Percentiles rank a stretch among this genome's conserved stretches.
These are phyloP conservation scores for Dicranocentrus wangi DNA, from an alignment of 2,888 invertebrate genomes.

Conservation along the genomic window DNA sequence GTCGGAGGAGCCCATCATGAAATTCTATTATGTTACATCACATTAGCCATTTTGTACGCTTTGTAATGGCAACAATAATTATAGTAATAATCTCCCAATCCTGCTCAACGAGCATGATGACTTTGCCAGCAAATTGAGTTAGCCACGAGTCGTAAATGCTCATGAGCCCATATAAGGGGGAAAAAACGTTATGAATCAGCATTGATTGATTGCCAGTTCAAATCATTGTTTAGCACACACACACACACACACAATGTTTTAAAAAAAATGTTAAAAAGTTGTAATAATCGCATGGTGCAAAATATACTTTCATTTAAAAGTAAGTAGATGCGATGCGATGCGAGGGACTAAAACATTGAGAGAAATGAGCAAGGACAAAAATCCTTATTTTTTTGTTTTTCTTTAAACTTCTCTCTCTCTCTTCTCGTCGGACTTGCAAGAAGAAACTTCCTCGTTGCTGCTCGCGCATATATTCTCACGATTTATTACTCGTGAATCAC, in stretches of 20 bases:
- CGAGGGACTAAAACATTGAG: constrained; percentile 27
- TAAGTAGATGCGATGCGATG: neutral
- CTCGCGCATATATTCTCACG: constrained; percentile 57
- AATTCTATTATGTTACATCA: constrained; percentile 37
- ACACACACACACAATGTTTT: too few relatives aligned
- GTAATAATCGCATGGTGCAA: constrained; percentile 58
- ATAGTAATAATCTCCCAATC: constrained; percentile 31
- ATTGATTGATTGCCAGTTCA: constrained; percentile 63
- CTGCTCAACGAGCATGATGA: constrained; percentile 45
- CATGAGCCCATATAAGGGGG: constrained; percentile 51
- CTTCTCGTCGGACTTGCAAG: neutral
- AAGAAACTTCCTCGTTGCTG: constrained; percentile 47
- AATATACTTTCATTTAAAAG: constrained; percentile 40
- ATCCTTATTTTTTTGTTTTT: constrained; percentile 29
- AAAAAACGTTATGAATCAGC: constrained; percentile 34
- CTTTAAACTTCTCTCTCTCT: neutral
- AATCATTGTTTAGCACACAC: constrained; percentile 59
- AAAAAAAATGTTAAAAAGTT: too few relatives aligned
- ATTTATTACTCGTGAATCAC: constrained; percentile 54
- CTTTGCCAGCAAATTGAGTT: constrained; percentile 53
- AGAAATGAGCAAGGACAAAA: constrained; percentile 49
- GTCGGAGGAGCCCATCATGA: too few relatives aligned
- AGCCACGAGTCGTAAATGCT: constrained; percentile 51
- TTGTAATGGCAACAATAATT: constrained; percentile 41
- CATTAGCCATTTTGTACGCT: constrained; percentile 42